phyloP scores from a whole-genome alignment of 2,888 invertebrate genomes.

The Drosophila meridionalis region DNA sequence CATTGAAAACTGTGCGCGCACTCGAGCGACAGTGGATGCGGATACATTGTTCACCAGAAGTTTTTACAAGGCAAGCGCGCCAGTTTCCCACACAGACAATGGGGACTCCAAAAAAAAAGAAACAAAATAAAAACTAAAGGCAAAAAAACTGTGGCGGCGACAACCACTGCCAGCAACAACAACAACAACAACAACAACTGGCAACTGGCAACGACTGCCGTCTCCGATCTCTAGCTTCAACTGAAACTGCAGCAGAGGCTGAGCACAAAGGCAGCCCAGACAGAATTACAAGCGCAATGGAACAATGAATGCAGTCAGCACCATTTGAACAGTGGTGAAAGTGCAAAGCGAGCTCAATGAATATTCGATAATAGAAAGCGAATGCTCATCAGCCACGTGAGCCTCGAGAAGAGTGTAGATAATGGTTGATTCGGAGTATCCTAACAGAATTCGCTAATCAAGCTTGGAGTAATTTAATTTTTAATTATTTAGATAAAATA shows the following conservation, averaged over 20 bases:
- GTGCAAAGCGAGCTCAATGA: slow-evolving; percentile 46
- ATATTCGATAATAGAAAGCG: slow-evolving; percentile 54
- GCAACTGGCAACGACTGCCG: slow-evolving; percentile 49
- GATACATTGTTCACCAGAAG: slow-evolving; percentile 62
- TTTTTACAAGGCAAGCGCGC: slow-evolving; percentile 70
- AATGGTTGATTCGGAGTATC: no score
- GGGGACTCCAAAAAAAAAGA: slow-evolving; percentile 53
- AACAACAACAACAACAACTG: slow-evolving; percentile 28
- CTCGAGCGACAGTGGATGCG: slow-evolving; percentile 44
- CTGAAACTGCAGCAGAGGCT: slow-evolving; percentile 34
- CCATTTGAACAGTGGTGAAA: slow-evolving; percentile 71
- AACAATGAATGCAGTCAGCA: slow-evolving; percentile 75
- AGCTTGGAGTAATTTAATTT: not conserved
- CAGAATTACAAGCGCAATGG: slow-evolving; percentile 75
- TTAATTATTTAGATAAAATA: not conserved
- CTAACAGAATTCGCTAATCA: slow-evolving; percentile 1
- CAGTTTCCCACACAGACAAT: slow-evolving; percentile 79
- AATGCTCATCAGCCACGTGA: slow-evolving; percentile 25
- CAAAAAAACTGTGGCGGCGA: slow-evolving; percentile 63
- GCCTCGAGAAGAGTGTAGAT: not conserved
- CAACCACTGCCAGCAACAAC: slow-evolving; percentile 49
- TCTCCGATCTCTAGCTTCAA: slow-evolving; percentile 50
- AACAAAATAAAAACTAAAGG: not conserved
- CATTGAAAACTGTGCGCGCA: slow-evolving; percentile 71
- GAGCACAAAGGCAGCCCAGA: slow-evolving; percentile 67